These are phyloP conservation scores for Gallinago paraguaiae DNA, from an alignment of 2,113 vertebrate species.

Conservation along the genomic window DNA sequence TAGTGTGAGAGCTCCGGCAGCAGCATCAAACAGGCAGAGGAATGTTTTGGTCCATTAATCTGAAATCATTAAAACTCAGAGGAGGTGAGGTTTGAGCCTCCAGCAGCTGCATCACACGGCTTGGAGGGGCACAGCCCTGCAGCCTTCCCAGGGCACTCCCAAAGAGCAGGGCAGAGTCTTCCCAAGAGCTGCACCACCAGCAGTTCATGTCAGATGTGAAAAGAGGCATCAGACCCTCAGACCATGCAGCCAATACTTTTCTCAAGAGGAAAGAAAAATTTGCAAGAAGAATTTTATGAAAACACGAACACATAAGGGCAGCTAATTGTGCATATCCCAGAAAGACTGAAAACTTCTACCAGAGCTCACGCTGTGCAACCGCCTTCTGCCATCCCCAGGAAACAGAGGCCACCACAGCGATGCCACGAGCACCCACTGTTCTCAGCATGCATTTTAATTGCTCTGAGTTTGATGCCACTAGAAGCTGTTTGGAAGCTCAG, in stretches of 20 bases:
- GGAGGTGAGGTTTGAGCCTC: background rate
- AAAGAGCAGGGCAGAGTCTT: background rate
- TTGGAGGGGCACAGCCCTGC: background rate
- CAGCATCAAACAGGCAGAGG: background rate
- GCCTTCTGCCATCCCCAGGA: background rate
- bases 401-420: background rate
- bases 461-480: background rate
- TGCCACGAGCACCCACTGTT: background rate
- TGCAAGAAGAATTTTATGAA: background rate
- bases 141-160: background rate
- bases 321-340: background rate
- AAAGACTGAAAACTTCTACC: background rate
- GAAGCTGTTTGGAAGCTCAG: background rate
- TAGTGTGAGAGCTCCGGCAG: background rate
- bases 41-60: background rate
- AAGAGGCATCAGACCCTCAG: background rate
- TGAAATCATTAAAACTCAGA: background rate
- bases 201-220: rapidly evolving
- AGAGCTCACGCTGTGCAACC: background rate
- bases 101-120: background rate
- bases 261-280: background rate
- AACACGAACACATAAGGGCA: background rate
- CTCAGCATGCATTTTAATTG: background rate
- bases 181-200: background rate
- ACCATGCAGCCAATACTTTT: background rate